Evolutionary conservation across 2,797 vertebrate genomes (phyloP), one percentile per base, ranked within the genome.

Genomic region (Fringilla coelebs): DNA sequence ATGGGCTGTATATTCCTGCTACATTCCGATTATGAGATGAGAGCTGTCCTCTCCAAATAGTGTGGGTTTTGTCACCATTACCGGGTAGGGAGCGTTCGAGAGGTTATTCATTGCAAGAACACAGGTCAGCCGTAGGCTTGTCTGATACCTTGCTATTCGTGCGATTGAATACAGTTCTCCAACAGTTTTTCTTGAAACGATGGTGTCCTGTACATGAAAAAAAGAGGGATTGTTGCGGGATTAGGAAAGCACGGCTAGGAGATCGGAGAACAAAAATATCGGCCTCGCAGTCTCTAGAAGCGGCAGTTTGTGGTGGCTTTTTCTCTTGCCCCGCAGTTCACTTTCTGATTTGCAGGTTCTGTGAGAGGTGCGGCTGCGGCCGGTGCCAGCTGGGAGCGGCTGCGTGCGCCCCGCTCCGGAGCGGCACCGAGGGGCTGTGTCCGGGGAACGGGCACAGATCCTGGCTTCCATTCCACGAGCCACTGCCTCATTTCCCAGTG

Each of bases 391-490:
- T 17, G 48, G 48, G 66, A 43, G 74, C 49, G 34, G 49, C 57
- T 41, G 41, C 57, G 48, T 38, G 72, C 11, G 41, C 43, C 57
- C 26, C 54, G 22, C 48, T 68, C 54, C 38, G 48, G 75, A n/a
- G 48, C 43, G 41, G 25, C 60, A 8, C 29, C 73, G 31, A 32
- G 11, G 63, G 22, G 54, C 70, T 31, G 41, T 26, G 49, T 8
- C 13, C 5, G 13, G 17, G 11, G 17, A 16, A 5, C 11, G 13
- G 2, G 31, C 17, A 1, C 41, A 0, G 9, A 2, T 12, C 2
- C 7, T n/a, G 45, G 1, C n/a, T 61, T 10, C 60, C 67, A 3
- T 32, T 68, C 68, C 45, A 9, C 38, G 3, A 46, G 57, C 9
- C 17, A 7, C 26, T 32, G 40, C 41, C 43, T 28, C 62, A 0